Base-by-base conservation (phyloP, 2,888 invertebrate species). In the Artemia sinica region DNA sequence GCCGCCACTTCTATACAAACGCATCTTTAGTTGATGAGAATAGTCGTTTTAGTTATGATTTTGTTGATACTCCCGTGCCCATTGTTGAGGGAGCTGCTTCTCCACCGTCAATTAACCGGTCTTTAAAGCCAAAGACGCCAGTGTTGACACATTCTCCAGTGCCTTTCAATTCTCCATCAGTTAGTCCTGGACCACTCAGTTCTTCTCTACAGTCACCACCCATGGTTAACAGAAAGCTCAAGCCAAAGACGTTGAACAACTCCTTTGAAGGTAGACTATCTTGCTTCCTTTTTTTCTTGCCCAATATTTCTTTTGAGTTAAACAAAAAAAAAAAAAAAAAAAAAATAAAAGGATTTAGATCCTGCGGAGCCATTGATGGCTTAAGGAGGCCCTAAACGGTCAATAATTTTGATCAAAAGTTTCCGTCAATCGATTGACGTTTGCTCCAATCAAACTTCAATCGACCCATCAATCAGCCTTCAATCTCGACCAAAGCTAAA, bases 161-260 rank as follows among this genome's bases (percentile, higher is more conserved):
- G 63, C 63, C 63, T 58, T n/a, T 28, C 9, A n/a, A n/a, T 8
- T 58, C 63, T n/a, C 63, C 63, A 8, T 18, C 63, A n/a, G 63
- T 28, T 28, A 58, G 63, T 58, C 63, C n/a, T 11, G 63, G 63
- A n/a, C 63, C 63, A n/a, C 63, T 58, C 28, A 58, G 63, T 58
- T 28, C 69, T 18, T 66, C 70, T 18, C 48, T 58, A 14, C 77
- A 13, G 76, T 76, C 84, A 70, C 87, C 90, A 65, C 90, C 91
- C 13, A 84, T 83, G 51, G 89, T 92, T 49, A 87, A 91, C 76
- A 82, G 91, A 68, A 86, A 86, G 65, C 79, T 91, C 58, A 91
- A 91, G 77, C 91, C 91, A 14, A 82, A 82, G 13, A 79, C 83
- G 69, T 18, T 28, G 8, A 28, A 58, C 63, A 18, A 18, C n/a